These are phyloP conservation scores for Melitaea cinxia DNA, from an alignment of 1,140 invertebrate species.

Conservation along the genomic window DNA sequence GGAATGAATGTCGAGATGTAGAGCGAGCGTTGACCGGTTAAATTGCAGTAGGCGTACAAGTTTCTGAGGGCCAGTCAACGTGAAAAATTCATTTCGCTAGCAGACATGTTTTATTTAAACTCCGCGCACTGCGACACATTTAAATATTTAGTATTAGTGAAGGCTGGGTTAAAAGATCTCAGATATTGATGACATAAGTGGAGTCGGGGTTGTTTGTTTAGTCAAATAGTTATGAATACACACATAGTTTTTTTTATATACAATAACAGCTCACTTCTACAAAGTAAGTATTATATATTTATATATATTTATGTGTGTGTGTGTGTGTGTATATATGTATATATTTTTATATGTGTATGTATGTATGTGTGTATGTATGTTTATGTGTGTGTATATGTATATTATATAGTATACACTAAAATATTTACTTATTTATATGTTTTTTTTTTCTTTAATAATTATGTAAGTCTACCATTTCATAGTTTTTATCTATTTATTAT, in stretches of 20 bases:
- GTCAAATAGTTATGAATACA: not conserved
- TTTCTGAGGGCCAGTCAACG: constrained; percentile 37
- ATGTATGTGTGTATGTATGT: too few relatives aligned
- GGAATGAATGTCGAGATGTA: constrained; percentile 30
- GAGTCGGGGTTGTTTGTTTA: not conserved
- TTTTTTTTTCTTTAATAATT: too few relatives aligned
- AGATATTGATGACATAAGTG: not conserved
- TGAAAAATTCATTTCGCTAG: constrained; percentile 44
- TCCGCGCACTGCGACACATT: constrained; percentile 31
- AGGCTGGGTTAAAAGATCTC: constrained; percentile 1
- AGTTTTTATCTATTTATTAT: too few relatives aligned
- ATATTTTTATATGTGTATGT: too few relatives aligned
- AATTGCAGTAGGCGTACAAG: constrained; percentile 35
- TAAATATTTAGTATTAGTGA: constrained; percentile 14
- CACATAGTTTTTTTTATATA: not conserved
- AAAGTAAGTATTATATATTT: too few relatives aligned
- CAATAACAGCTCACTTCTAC: too few relatives aligned
- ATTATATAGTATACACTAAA: too few relatives aligned
- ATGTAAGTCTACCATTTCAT: too few relatives aligned
- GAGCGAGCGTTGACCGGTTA: constrained; percentile 37
- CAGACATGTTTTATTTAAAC: constrained; percentile 46
- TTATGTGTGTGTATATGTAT: too few relatives aligned
- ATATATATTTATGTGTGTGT: too few relatives aligned
- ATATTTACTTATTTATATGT: too few relatives aligned
- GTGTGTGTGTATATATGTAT: too few relatives aligned